Evolutionary conservation across 2,888 invertebrate species (phyloP), one percentile per base, ranked within the genome.

Genomic region (Heliconius hortense): DNA sequence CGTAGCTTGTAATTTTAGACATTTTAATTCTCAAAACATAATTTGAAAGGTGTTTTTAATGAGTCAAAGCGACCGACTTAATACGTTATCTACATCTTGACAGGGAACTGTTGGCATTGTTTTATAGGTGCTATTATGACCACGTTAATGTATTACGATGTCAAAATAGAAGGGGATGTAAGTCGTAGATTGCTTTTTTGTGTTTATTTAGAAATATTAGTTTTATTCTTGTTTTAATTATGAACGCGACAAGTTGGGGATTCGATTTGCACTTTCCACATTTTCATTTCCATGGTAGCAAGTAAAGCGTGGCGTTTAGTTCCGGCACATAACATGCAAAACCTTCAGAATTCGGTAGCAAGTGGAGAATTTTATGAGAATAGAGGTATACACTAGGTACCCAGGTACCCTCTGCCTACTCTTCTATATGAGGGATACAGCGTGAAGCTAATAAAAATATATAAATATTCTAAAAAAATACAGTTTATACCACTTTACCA

Each of bases 71-170:
- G 71, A 21, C 71, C 62, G 69, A 66, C 74, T 73, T 73, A 15
- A 66, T 70, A 11, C 26, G 21, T 77, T 77, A 79, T 79, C 79
- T 73, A 26, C 53, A 79, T 79, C 78, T 78, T 72, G 79, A 79
- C 78, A 73, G 72, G 31, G 48, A 67, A 76, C 56, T 62, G 71
- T 62, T 71, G 72, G 56, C 76, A 77, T 78, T 75, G 77, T 74
- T 73, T 73, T 69, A 72, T 72, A 69, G 60, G 63, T 10, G 56
- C 56, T 69, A 69, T 69, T 69, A 69, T 56, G 56, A 69, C 69
- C 69, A 71, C 39, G 60, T 71, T 39, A 60, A 59, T 71, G 35
- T 59, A 53, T 53, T 28, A 7, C 4, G 68, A 1, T 53, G 21
- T 68, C 53, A 48, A 68, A 39, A 66, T 15, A 11, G 18, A 39